These are phyloP conservation scores for Anabacerthia variegaticeps DNA, from an alignment of 2,797 vertebrate species.

Conservation along the genomic window DNA sequence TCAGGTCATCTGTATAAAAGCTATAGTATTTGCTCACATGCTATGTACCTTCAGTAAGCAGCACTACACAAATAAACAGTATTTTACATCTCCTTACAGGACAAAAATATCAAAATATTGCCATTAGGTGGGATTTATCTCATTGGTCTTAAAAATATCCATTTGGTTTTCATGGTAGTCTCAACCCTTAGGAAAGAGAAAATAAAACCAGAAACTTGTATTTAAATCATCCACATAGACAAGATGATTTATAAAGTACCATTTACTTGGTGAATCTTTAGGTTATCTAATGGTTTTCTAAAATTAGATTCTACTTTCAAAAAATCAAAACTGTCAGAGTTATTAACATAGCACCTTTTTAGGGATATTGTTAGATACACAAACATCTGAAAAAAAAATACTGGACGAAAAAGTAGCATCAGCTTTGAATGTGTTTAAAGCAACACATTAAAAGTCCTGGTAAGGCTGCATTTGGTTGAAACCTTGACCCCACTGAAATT, in stretches of 20 bases:
- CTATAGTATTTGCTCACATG: not conserved
- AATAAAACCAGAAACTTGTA: not conserved
- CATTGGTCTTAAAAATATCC: not conserved
- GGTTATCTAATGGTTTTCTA: conserved; percentile 36
- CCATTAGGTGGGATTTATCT: not conserved
- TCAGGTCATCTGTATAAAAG: conserved; percentile 8
- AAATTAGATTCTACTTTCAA: conserved; percentile 27
- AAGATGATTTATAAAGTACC: not conserved
- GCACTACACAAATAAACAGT: not conserved
- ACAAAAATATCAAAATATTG: not conserved
- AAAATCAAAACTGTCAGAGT: not conserved
- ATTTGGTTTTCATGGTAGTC: not conserved
- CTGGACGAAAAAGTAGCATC: not conserved
- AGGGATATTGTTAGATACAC: not conserved
- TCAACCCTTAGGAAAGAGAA: not conserved
- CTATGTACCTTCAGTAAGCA: not conserved
- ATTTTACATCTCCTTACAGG: not conserved
- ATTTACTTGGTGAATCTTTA: not conserved
- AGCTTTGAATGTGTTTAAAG: not conserved
- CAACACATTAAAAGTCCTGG: not conserved
- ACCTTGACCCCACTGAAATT: not conserved
- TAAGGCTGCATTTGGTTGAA: conserved; percentile 16
- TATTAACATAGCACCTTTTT: not conserved
- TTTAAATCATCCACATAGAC: not conserved
- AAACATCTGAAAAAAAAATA: conserved; percentile 2